These are phyloP conservation scores for Dryobota labecula DNA, from an alignment of 2,888 invertebrate genomes.

Conservation along the genomic window DNA sequence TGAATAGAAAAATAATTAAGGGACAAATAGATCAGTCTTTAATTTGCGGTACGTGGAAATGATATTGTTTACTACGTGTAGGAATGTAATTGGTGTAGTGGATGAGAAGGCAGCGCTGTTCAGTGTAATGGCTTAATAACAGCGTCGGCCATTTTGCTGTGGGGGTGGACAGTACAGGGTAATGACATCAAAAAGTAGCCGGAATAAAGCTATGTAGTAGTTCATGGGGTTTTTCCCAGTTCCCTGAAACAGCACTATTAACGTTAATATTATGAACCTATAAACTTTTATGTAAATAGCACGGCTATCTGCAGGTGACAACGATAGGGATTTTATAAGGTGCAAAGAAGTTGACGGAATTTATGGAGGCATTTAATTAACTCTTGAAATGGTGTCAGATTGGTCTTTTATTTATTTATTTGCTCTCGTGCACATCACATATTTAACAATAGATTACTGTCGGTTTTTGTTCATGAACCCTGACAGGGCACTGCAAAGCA, in stretches of 20 bases:
- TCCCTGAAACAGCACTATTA: slow-evolving; percentile 58
- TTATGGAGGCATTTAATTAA: slow-evolving; percentile 46
- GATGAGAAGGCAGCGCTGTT: slow-evolving; percentile 74
- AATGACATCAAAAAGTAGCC: slow-evolving; percentile 73
- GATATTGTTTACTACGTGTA: slow-evolving; percentile 64
- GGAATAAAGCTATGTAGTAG: slow-evolving; percentile 71
- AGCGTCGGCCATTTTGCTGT: slow-evolving; percentile 67
- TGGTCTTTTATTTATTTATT: too few species aligned
- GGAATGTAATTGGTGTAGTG: slow-evolving; percentile 69
- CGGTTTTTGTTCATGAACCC: too few species aligned
- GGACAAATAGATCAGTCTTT: slow-evolving; percentile 50
- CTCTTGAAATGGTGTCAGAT: slow-evolving; percentile 48
- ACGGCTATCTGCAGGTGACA: slow-evolving; percentile 51
- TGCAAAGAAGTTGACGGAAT: slow-evolving; percentile 54
- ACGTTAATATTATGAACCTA: slow-evolving; percentile 56
- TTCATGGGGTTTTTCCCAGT: slow-evolving; percentile 69
- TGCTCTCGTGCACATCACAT: too few species aligned
- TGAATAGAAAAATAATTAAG: slow-evolving; percentile 71
- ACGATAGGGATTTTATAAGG: slow-evolving; percentile 52
- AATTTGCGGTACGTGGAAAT: slow-evolving; percentile 57
- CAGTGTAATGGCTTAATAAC: slow-evolving; percentile 77
- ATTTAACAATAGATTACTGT: too few species aligned
- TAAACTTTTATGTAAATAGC: slow-evolving; percentile 65
- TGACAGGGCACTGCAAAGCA: too few species aligned
- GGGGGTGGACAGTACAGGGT: slow-evolving; percentile 68